These are phyloP conservation scores for Manis pentadactyla DNA, from an alignment of 2,797 vertebrate species.

Conservation along the genomic window DNA sequence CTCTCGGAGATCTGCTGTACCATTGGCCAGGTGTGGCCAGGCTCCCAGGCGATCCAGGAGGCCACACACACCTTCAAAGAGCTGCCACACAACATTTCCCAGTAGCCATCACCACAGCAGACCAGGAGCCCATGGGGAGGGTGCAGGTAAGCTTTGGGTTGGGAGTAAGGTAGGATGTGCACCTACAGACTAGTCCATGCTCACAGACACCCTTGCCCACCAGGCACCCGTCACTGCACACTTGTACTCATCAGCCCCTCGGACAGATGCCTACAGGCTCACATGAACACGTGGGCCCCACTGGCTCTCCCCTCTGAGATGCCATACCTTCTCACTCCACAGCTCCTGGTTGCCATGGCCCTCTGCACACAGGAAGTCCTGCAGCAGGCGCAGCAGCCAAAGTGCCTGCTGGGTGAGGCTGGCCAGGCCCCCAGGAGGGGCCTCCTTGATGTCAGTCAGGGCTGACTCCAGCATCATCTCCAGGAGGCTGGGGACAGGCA, in stretches of 20 bases:
- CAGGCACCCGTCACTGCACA: neutral
- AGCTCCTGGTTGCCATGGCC: conserved; percentile 94
- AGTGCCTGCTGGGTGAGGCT: conserved; percentile 92
- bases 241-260: neutral
- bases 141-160: neutral
- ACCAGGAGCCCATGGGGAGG: neutral
- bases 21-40: conserved; percentile 91
- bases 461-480: conserved; percentile 99
- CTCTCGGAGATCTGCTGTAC: conserved; percentile 92
- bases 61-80: conserved; percentile 96
- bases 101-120: neutral
- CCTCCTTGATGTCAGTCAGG: conserved; percentile 93
- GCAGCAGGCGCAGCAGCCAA: conserved; percentile 94
- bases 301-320: neutral
- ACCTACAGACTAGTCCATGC: neutral
- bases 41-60: conserved; percentile 95
- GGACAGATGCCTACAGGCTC: neutral
- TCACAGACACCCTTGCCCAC: neutral
- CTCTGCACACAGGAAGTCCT: conserved; percentile 97
- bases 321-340: conserved; percentile 97
- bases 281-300: rapidly evolving
- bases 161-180: neutral
- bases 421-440: conserved; percentile 86
- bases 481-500: conserved; percentile 88
- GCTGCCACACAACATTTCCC: conserved; percentile 85